These are phyloP conservation scores for Equus przewalskii DNA, from an alignment of 2,113 vertebrate genomes.

Conservation along the genomic window DNA sequence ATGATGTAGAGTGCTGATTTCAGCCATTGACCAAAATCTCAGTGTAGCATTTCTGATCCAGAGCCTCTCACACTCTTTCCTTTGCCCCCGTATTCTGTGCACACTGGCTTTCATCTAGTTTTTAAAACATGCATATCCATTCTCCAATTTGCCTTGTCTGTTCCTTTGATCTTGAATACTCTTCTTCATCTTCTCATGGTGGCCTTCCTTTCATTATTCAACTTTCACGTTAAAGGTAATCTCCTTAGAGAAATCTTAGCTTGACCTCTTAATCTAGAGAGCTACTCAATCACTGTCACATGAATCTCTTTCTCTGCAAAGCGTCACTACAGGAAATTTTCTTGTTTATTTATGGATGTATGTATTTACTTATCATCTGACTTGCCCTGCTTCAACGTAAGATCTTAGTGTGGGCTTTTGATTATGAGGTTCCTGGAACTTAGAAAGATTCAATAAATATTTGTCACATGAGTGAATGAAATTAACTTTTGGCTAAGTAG, in stretches of 20 bases:
- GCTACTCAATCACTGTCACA: not conserved
- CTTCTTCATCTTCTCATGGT: not conserved
- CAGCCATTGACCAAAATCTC: not conserved
- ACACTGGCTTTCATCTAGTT: not conserved
- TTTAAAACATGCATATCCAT: not conserved
- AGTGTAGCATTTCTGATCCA: not conserved
- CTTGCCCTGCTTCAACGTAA: not conserved
- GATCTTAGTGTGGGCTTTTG: not conserved
- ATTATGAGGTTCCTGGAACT: not conserved
- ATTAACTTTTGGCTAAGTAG: constrained; percentile 22
- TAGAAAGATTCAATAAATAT: not conserved
- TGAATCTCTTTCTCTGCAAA: not conserved
- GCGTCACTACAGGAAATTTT: not conserved
- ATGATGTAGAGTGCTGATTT: not conserved
- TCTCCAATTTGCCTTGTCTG: not conserved
- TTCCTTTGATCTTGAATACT: not conserved
- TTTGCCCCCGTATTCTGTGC: not conserved
- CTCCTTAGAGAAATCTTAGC: not conserved
- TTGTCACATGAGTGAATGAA: not conserved
- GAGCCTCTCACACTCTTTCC: rapidly evolving
- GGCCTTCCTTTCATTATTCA: not conserved
- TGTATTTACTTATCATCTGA: not conserved
- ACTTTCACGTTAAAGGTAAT: not conserved
- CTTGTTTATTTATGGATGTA: not conserved
- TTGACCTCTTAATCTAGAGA: not conserved